phyloP scores from a whole-genome alignment of 2,797 vertebrate genomes.

The Hippopotamyrus pictus region DNA sequence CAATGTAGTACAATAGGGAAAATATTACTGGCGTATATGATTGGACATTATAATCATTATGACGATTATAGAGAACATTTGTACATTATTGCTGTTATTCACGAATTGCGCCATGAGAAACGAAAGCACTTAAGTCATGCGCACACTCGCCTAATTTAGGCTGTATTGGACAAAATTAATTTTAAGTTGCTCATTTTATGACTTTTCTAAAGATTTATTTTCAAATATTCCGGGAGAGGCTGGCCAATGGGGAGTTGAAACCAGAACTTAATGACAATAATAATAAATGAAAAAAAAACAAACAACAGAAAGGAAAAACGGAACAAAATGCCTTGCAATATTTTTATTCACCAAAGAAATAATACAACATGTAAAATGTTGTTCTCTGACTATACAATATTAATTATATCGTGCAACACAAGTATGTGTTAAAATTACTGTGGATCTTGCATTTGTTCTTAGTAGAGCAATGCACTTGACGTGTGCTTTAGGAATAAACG shows the following conservation, averaged over 20 bases:
- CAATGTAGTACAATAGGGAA: not conserved
- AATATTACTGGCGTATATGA: not conserved
- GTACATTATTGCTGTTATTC: not conserved
- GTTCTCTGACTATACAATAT: not conserved
- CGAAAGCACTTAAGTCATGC: not conserved
- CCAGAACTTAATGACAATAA: slow-evolving; percentile 6
- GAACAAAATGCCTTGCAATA: not conserved
- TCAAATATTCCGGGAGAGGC: not conserved
- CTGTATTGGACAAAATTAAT: not conserved
- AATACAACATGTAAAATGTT: not conserved
- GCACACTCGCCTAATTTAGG: not conserved
- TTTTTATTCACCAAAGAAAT: not conserved
- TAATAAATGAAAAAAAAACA: slow-evolving; percentile 6
- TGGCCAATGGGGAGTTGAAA: not conserved
- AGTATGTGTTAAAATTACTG: not conserved
- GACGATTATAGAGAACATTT: not conserved
- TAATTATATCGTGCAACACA: not conserved
- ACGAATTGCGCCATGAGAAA: not conserved
- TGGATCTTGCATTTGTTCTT: not conserved
- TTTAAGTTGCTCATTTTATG: not conserved
- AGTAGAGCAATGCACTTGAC: not conserved
- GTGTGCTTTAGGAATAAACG: not conserved
- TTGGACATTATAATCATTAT: not conserved
- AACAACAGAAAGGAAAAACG: not conserved
- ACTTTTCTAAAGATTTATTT: not conserved